Conservation (phyloP, 2,113 vertebrate species). For the Amphiprion ocellaris region DNA sequence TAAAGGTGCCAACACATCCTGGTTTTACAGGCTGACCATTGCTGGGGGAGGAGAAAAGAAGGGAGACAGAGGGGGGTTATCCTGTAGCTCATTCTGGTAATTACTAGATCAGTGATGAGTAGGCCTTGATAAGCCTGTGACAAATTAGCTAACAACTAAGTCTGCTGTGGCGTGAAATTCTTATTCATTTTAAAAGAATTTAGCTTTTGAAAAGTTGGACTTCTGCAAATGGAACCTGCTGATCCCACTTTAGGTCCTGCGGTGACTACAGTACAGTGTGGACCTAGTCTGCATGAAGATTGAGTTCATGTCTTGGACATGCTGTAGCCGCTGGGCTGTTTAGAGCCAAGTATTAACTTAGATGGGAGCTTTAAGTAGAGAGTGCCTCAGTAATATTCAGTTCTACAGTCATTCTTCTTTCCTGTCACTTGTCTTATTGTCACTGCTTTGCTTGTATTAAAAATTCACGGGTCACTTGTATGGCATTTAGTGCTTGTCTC, state of each 20-base stretch:
- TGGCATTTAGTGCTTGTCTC: constrained; percentile 81
- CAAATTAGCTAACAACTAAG: constrained; percentile 61
- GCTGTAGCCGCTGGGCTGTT: background rate
- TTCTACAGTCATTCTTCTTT: constrained; percentile 32
- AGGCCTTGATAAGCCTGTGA: constrained; percentile 61
- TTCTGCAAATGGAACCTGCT: constrained; percentile 42
- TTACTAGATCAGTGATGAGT: constrained; percentile 67
- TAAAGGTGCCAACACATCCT: constrained; percentile 85
- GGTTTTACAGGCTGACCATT: constrained; percentile 79
- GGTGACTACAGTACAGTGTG: constrained; percentile 15
- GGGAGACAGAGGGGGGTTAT: constrained; percentile 36
- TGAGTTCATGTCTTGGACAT: background rate
- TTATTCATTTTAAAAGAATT: constrained; percentile 46
- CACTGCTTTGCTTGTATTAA: constrained; percentile 79
- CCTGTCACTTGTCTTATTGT: constrained; percentile 78
- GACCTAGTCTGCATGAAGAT: constrained; percentile 11
- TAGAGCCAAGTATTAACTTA: constrained; percentile 14
- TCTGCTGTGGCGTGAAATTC: constrained; percentile 52
- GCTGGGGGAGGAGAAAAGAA: constrained; percentile 62
- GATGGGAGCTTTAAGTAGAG: constrained; percentile 2
- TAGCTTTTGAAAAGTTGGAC: constrained; percentile 24
- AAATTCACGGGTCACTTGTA: constrained; percentile 82
- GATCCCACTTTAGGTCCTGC: constrained; percentile 10
- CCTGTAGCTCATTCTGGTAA: constrained; percentile 65
- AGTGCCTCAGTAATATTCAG: constrained; percentile 48